Conservation (phyloP, 2,113 vertebrate species). For the Mastomys coucha region DNA sequence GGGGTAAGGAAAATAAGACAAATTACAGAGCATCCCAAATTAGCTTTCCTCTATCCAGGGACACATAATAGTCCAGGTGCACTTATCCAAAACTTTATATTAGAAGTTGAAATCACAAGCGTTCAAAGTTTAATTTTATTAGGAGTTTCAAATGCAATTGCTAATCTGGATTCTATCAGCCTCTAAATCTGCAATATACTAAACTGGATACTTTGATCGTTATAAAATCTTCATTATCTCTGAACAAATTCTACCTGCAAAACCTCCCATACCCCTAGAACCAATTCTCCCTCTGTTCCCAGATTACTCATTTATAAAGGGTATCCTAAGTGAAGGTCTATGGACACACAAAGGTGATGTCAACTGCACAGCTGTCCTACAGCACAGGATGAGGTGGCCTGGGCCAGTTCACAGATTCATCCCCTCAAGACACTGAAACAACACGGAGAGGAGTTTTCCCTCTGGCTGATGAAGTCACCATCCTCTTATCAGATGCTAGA, state of each 20-base stretch:
- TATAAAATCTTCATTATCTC: not conserved
- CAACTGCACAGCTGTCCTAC: not conserved
- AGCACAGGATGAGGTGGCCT: not conserved
- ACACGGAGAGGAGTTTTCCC: not conserved
- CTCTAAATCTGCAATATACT: not conserved
- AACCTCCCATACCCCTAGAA: not conserved
- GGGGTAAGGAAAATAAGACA: not conserved
- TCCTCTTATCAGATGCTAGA: conserved; percentile 25
- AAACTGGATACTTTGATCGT: not conserved
- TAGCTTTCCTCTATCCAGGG: not conserved
- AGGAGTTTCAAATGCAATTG: not conserved
- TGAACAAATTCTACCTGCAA: not conserved
- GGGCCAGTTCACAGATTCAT: not conserved
- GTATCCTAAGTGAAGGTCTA: not conserved
- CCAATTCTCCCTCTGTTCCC: not conserved
- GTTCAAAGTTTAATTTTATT: not conserved
- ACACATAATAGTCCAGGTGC: not conserved
- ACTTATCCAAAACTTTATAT: not conserved
- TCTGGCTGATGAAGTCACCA: not conserved
- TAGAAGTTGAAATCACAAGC: not conserved
- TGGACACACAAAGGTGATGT: not conserved
- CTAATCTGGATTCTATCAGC: not conserved
- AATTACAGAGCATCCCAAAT: not conserved
- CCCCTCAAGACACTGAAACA: conserved; percentile 5
- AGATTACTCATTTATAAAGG: not conserved